Evolutionary conservation across 1,140 invertebrate species (phyloP).

Genomic region (Zaprionus gabonicus): DNA sequence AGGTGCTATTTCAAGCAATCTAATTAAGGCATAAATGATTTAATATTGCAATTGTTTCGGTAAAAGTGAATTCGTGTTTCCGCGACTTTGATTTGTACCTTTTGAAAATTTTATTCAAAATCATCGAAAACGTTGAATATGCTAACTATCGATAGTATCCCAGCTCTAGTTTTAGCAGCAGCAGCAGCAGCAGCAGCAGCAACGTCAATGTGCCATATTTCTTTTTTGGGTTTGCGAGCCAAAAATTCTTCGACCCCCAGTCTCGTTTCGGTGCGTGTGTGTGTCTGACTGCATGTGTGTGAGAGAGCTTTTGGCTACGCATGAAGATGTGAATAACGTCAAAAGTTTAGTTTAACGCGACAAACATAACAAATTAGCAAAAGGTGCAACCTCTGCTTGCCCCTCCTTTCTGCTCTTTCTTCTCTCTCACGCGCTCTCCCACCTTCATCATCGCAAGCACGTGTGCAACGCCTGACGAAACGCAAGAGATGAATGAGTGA

Average conservation of each 20-base stretch:
- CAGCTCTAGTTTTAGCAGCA: slow-evolving; percentile 27
- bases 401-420: neutral
- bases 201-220: slow-evolving; percentile 74
- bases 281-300: slow-evolving; percentile 10
- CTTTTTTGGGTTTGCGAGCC: slow-evolving; percentile 63
- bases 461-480: slow-evolving; percentile 55
- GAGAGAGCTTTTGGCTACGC: slow-evolving; percentile 59
- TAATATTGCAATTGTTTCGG: no score
- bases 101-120: no score
- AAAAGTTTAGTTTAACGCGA: slow-evolving; percentile 59
- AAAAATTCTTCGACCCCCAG: slow-evolving; percentile 59
- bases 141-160: no score
- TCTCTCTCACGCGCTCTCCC: neutral
- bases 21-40: no score
- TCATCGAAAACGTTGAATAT: no score
- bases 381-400: slow-evolving; percentile 22
- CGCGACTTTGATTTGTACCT: no score
- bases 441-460: slow-evolving; percentile 46
- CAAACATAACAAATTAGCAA: slow-evolving; percentile 67
- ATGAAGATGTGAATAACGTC: slow-evolving; percentile 64
- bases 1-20: no score
- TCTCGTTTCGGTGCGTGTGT: slow-evolving; percentile 22
- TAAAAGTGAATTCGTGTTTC: no score
- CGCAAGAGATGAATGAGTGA: slow-evolving; percentile 22
- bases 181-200: slow-evolving; percentile 14